Base-by-base conservation (phyloP, 2,113 vertebrate species). In the Amblyornis subalaris region DNA sequence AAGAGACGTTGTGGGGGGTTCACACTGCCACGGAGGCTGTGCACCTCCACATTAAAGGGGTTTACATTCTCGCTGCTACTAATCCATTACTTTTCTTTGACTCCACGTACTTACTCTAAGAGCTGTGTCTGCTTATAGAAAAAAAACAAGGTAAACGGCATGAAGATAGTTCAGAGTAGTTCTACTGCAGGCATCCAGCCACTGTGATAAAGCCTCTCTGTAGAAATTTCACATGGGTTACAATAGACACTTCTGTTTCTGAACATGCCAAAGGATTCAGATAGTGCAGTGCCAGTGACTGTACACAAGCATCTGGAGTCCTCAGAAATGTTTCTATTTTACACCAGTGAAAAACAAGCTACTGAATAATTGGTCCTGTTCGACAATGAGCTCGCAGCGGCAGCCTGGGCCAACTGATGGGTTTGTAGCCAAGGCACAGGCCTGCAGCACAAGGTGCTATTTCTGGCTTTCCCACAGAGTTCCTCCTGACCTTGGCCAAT, bases 391-490 rank as follows among this genome's bases (percentile, higher is more conserved):
- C 77, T 81, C 33, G 23, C 57, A 31, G 7, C 65, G 64, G 33
- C 44, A 70, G 77, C 84, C 73, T 13, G 38, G 80, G 70, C 80
- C 88, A 88, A 5, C 60, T 5, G 69, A 17, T 53, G 77, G 66
- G 50, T 67, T 21, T 61, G 74, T 61, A 60, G 91, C 74, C 87
- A 89, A 81, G 29, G 70, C 89, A 36, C 62, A 44, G 89, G 58
- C 62, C 74, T 24, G 84, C 73, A 65, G 91, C 67, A 51, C 35
- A 44, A 57, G 79, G 85, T 88, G 66, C 94, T 95, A 85, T 95
- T 93, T 93, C 82, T 93, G 94, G 70, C 70, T 92, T 87, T 87
- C 74, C 91, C 89, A 85, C 84, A 82, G 72, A 83, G 62, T 6
- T 92, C 66, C 73, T 66, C 33, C 36, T 72, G 89, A 95, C 94